phyloP scores from a whole-genome alignment of 1,140 invertebrate species.

The Phocides pigmalion region DNA sequence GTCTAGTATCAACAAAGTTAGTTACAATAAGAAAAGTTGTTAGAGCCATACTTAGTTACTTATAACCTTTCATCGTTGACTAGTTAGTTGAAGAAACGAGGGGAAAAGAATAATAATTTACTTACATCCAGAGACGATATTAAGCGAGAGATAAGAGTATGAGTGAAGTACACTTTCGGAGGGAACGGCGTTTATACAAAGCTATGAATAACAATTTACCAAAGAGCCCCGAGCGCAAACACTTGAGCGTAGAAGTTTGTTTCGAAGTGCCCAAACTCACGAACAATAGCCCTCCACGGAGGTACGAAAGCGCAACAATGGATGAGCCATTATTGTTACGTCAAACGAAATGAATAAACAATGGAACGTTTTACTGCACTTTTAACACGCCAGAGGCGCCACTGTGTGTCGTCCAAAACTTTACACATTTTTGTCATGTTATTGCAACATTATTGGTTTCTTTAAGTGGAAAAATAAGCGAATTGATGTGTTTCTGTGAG shows the following conservation, averaged over 20 bases:
- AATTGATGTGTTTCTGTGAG: too few relatives aligned
- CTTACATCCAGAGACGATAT: constrained; percentile 64
- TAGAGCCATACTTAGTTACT: background rate
- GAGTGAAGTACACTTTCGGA: constrained; percentile 72
- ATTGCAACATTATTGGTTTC: too few relatives aligned
- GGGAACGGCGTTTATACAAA: constrained; percentile 69
- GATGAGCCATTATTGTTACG: constrained; percentile 26
- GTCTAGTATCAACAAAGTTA: constrained; percentile 2
- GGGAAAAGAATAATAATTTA: constrained; percentile 58
- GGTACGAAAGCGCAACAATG: constrained; percentile 57
- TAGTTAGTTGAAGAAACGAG: constrained; percentile 1
- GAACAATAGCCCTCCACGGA: constrained; percentile 69
- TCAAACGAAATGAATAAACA: background rate
- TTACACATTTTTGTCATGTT: too few relatives aligned
- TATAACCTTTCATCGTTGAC: constrained; percentile 22
- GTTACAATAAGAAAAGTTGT: constrained; percentile 19
- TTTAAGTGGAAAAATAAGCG: too few relatives aligned
- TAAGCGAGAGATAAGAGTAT: constrained; percentile 70
- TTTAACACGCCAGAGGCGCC: too few relatives aligned
- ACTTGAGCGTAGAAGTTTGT: constrained; percentile 77
- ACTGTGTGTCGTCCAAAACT: too few relatives aligned
- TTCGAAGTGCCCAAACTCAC: constrained; percentile 75
- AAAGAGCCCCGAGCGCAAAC: constrained; percentile 75
- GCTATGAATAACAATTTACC: constrained; percentile 81
- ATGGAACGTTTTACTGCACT: background rate